These are phyloP conservation scores for Enteromius afrohamiltoni DNA, from an alignment of 2,797 vertebrate genomes.

Conservation along the genomic window DNA sequence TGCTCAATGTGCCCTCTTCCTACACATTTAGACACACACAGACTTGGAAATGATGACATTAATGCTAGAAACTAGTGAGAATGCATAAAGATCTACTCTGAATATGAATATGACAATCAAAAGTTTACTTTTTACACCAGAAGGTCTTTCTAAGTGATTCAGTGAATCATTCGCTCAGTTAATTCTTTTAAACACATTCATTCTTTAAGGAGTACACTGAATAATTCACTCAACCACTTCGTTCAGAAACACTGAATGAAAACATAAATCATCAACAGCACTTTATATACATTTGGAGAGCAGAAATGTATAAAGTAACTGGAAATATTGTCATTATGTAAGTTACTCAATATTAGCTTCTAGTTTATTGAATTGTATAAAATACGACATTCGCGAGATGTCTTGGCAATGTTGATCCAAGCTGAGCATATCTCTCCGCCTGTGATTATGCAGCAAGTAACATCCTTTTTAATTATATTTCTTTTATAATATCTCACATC, in stretches of 20 bases:
- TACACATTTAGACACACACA: neutral
- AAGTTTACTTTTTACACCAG: neutral
- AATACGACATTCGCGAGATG: neutral
- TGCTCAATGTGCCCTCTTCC: too few species aligned
- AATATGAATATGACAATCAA: neutral
- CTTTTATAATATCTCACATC: neutral
- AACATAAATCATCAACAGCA: neutral
- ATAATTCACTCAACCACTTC: neutral
- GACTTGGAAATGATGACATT: neutral
- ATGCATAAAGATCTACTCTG: neutral
- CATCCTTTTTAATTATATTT: slow-evolving; percentile 1
- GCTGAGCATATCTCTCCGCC: neutral
- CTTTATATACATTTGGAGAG: neutral
- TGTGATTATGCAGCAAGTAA: neutral
- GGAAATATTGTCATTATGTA: neutral
- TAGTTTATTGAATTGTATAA: neutral
- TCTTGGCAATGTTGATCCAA: neutral
- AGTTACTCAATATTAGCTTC: neutral
- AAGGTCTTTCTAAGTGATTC: neutral
- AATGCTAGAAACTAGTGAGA: neutral
- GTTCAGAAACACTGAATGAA: neutral
- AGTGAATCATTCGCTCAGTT: neutral
- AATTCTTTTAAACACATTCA: neutral
- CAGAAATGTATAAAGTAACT: neutral
- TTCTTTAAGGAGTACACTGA: neutral